Conservation (phyloP, 1,140 invertebrate species). For the Aphelenchoides besseyi region DNA sequence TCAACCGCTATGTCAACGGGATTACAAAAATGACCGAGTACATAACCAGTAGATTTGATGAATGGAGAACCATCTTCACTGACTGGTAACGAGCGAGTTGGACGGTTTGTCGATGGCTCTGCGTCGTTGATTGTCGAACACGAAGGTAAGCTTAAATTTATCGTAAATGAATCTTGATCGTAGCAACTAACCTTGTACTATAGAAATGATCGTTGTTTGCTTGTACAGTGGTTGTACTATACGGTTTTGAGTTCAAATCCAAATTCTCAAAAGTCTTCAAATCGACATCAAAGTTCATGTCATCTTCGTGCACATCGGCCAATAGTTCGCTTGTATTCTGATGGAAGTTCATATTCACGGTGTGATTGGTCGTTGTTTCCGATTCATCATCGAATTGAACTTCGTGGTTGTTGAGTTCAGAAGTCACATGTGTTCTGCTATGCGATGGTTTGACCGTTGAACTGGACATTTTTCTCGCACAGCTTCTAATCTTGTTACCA, state of each 20-base stretch:
- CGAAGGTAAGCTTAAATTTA: constrained; percentile 9
- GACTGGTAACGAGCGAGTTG: not conserved
- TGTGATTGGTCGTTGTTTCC: not conserved
- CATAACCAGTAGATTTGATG: not conserved
- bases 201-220: not conserved
- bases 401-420: constrained; percentile 7
- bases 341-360: not conserved
- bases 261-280: constrained; percentile 4
- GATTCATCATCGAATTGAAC: not conserved
- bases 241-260: not conserved
- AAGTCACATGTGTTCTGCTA: not conserved
- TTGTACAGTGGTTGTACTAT: constrained; percentile 2
- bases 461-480: no score
- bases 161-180: not conserved
- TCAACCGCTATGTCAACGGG: constrained; percentile 31
- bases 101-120: not conserved
- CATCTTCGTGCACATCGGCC: not conserved
- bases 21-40: not conserved
- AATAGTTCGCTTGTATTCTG: not conserved
- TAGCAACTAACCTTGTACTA: not conserved
- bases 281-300: not conserved
- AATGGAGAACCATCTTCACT: not conserved
- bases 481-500: no score
- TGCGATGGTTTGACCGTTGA: no score
- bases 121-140: constrained; percentile 7